Conservation (phyloP, 2,888 invertebrate species). For the Mystacides longicornis region DNA sequence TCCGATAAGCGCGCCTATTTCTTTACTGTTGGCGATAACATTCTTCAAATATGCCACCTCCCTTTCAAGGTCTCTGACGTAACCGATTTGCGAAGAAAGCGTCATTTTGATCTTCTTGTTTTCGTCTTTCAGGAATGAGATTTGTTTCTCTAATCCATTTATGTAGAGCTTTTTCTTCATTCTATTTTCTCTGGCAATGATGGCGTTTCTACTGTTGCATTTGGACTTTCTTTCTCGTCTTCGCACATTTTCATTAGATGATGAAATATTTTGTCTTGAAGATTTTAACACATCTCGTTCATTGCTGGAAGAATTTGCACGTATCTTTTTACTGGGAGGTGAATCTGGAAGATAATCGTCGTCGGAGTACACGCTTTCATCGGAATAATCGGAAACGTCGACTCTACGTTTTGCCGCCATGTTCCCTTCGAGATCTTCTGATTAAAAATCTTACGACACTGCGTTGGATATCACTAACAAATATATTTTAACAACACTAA, state of each 20-base stretch:
- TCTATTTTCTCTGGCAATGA: slow-evolving; percentile 56
- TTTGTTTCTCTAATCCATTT: slow-evolving; percentile 46
- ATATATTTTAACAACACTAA: too few relatives aligned
- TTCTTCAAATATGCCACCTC: slow-evolving; percentile 50
- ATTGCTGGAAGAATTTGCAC: background rate
- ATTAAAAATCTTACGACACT: too few relatives aligned
- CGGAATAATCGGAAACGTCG: background rate
- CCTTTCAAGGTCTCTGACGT: slow-evolving; percentile 41
- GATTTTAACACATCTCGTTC: background rate
- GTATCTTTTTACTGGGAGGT: background rate
- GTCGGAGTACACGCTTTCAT: background rate
- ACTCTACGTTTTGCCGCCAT: background rate
- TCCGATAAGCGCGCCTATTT: slow-evolving; percentile 44
- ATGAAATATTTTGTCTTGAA: slow-evolving; percentile 5
- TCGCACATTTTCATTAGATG: slow-evolving; percentile 4
- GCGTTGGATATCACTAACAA: too few relatives aligned
- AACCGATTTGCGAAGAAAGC: slow-evolving; percentile 41
- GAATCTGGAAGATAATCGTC: background rate
- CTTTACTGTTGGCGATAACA: slow-evolving; percentile 47
- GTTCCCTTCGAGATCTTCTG: too few relatives aligned
- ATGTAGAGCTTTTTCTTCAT: slow-evolving; percentile 54
- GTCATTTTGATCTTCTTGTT: slow-evolving; percentile 43
- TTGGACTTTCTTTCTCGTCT: slow-evolving; percentile 6
- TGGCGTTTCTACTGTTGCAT: slow-evolving; percentile 42
- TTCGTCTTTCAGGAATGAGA: slow-evolving; percentile 37